Evolutionary conservation across 2,888 invertebrate species (phyloP).

Genomic region (Chloroclysta siterata): DNA sequence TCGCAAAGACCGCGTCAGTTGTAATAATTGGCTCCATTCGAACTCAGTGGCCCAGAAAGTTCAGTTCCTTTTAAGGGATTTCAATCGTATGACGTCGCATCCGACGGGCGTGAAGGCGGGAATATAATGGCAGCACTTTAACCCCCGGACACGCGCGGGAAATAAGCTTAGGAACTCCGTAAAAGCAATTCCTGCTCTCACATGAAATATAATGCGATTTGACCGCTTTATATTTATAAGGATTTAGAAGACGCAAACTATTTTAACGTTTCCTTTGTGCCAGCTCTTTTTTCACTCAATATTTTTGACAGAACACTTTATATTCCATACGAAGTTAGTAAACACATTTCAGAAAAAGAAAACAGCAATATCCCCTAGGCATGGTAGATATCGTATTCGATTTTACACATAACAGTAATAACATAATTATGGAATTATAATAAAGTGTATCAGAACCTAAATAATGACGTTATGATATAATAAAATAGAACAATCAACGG

Average conservation of each 20-base stretch:
- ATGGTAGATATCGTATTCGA: too few relatives aligned
- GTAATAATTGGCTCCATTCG: slow-evolving; percentile 69
- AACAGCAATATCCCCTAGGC: too few relatives aligned
- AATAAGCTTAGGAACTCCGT: slow-evolving; percentile 84
- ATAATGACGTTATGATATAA: too few relatives aligned
- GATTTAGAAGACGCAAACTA: slow-evolving; percentile 68
- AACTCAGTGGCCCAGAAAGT: slow-evolving; percentile 72
- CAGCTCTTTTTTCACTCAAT: slow-evolving; percentile 6
- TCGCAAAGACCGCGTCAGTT: slow-evolving; percentile 46
- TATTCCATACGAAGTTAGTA: not conserved
- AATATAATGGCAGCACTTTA: slow-evolving; percentile 80
- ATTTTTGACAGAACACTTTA: slow-evolving; percentile 3
- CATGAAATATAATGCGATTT: slow-evolving; percentile 81
- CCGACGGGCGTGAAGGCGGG: slow-evolving; percentile 55
- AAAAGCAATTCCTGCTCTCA: slow-evolving; percentile 82
- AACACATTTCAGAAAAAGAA: too few relatives aligned
- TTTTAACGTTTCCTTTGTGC: slow-evolving; percentile 58
- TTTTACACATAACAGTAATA: too few relatives aligned
- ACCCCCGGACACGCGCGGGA: slow-evolving; percentile 79
- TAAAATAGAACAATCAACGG: not conserved
- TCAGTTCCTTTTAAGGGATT: slow-evolving; percentile 71
- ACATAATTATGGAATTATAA: too few relatives aligned
- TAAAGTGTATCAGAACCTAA: too few relatives aligned
- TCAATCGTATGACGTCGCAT: slow-evolving; percentile 60
- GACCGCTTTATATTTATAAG: slow-evolving; percentile 82